A percentile compares a stretch with the other conserved stretches of the same genome.
These are phyloP conservation scores for Copidosoma aretas DNA, from an alignment of 2,888 invertebrate species.

Conservation along the genomic window DNA sequence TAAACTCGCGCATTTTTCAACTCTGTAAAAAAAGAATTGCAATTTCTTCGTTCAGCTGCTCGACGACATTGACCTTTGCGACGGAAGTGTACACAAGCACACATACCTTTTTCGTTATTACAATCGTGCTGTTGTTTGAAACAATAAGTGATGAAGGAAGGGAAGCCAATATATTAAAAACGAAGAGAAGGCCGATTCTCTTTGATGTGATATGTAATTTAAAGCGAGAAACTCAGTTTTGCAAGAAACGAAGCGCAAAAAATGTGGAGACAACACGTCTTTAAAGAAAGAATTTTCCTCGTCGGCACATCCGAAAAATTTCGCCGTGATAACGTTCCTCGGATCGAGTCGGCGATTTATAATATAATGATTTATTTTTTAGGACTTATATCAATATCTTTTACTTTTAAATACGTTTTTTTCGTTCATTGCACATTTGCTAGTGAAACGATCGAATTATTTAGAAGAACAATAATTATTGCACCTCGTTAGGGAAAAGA, in stretches of 20 bases:
- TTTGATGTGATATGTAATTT: conserved; percentile 39
- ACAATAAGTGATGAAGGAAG: conserved; percentile 14
- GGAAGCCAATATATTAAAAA: conserved; percentile 17
- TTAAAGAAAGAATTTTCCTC: conserved; percentile 22
- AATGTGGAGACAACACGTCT: conserved; percentile 4
- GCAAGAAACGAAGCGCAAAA: conserved; percentile 26
- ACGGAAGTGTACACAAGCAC: conserved; percentile 13
- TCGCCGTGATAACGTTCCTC: conserved; percentile 32
- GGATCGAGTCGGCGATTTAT: conserved; percentile 34
- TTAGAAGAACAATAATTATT: conserved; percentile 27
- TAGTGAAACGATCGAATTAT: conserved; percentile 30
- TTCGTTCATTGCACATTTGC: conserved; percentile 31
- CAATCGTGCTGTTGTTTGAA: conserved; percentile 18
- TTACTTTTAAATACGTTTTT: conserved; percentile 20
- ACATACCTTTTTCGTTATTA: conserved; percentile 23
- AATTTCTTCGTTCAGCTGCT: conserved; percentile 40
- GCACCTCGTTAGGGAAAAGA: conserved; percentile 6
- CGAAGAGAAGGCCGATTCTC: conserved; percentile 18
- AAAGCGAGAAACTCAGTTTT: conserved; percentile 25
- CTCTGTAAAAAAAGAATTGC: conserved; percentile 19
- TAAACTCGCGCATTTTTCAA: conserved; percentile 13
- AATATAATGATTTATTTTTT: conserved; percentile 31
- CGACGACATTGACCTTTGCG: conserved; percentile 18
- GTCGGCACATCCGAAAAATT: conserved; percentile 39
- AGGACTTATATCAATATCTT: conserved; percentile 35